phyloP scores from a whole-genome alignment of 1,140 invertebrate species.

The Prorops nasuta region DNA sequence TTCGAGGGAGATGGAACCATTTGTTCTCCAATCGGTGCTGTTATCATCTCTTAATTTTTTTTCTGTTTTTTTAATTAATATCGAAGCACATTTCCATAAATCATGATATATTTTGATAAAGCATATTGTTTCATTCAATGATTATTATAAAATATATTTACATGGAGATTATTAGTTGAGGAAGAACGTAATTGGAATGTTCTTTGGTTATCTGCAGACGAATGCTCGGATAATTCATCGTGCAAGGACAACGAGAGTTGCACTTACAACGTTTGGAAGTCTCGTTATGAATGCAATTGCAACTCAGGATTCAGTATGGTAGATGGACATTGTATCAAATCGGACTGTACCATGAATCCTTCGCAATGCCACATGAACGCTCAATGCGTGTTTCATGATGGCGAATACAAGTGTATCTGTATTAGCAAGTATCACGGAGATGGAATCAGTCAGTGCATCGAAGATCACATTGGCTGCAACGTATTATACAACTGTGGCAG shows the following conservation, averaged over 20 bases:
- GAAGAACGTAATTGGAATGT: no score
- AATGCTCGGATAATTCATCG: constrained; percentile 68
- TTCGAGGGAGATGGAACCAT: constrained; percentile 77
- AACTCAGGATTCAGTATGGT: constrained; percentile 57
- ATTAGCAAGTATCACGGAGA: constrained; percentile 76
- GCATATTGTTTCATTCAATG: no score
- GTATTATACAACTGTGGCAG: constrained; percentile 77
- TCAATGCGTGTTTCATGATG: constrained; percentile 57
- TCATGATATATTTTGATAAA: no score
- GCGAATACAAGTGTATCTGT: constrained; percentile 74
- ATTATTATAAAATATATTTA: no score
- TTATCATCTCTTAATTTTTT: constrained; percentile 16
- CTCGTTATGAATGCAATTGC: constrained; percentile 71
- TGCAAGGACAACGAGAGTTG: constrained; percentile 80
- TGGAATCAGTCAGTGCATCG: constrained; percentile 66
- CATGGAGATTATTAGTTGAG: no score
- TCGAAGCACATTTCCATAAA: constrained; percentile 2
- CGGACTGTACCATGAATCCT: constrained; percentile 49
- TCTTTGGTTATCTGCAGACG: no score
- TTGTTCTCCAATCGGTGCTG: constrained; percentile 64
- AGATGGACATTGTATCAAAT: constrained; percentile 60
- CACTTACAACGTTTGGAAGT: constrained; percentile 58
- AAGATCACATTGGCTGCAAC: constrained; percentile 72
- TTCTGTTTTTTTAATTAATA: constrained; percentile 10
- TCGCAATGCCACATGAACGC: constrained; percentile 64